Evolutionary conservation across 2,113 vertebrate genomes (phyloP), one percentile per base, ranked within the genome.

Genomic region (Ellobius talpinus): DNA sequence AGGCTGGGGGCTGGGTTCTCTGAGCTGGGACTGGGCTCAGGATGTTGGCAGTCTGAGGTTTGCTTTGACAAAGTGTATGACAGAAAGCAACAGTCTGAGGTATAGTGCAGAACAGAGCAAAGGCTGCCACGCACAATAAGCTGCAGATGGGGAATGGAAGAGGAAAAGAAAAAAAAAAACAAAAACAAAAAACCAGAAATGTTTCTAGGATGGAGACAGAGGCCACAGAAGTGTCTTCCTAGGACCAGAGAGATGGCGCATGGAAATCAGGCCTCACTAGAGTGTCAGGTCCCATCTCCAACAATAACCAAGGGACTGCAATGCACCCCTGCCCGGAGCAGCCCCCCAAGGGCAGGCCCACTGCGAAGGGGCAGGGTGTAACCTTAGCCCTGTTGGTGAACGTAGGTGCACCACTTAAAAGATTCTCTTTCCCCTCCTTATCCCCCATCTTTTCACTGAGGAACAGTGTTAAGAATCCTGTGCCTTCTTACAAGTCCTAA

Each of bases 201-300:
- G 42, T 17, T 2, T 52, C 68, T 4, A 10, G 68, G 52, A 50
- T 14, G 70, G 42, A 86, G 92, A 74, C 61, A 45, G 45, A 24
- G 76, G 1, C 33, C n/a, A 17, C 0, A 0, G 36, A 14, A 11
- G n/a, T 3, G n/a, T 24, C 36, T 0, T 4, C n/a, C 13, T 66
- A 7, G 65, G 82, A 26, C 11, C 36, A 10, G 0, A 61, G 47
- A n/a, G 36, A 33, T 17, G n/a, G 7, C 23, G 14, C 2, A 2
- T 82, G 3, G 1, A 7, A 9, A 24, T 50, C 47, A 42, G 92
- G 42, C 1, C 50, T 42, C 47, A 9, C 47, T 24, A 4, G 17
- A 84, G 72, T 2, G 1, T 0, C 3, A 1, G 23, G 5, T 26
- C 50, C 81, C 21, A 61, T 47, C 72, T 26, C 5, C 7, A n/a